phyloP scores from a whole-genome alignment of 2,113 vertebrate species.

The Phalacrocorax pelagicus region DNA sequence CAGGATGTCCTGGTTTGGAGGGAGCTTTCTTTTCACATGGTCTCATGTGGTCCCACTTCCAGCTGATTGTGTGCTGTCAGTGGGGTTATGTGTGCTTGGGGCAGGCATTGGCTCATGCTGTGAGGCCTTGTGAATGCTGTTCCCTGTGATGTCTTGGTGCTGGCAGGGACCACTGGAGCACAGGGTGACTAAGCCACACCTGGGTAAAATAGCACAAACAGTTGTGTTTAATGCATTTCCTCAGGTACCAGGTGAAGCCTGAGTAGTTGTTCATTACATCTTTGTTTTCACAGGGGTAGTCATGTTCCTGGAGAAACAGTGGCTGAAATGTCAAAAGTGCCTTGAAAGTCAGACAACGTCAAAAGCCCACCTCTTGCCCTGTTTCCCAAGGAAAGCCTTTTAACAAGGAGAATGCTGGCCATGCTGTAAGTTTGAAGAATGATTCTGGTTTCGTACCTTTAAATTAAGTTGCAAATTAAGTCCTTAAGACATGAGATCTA shows the following conservation, averaged over 20 bases:
- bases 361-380: not conserved
- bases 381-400: not conserved
- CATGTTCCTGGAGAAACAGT: not conserved
- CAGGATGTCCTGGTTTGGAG: not conserved
- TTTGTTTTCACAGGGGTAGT: not conserved
- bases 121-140: not conserved
- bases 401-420: not conserved
- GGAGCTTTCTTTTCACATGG: not conserved
- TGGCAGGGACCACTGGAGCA: not conserved
- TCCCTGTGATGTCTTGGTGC: rapidly evolving
- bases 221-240: not conserved
- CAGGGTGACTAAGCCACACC: not conserved
- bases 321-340: not conserved
- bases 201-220: not conserved
- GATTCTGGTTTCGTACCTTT: constrained; percentile 22
- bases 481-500: constrained; percentile 72
- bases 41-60: not conserved
- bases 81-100: not conserved
- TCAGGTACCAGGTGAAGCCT: rapidly evolving
- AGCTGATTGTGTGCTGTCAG: not conserved
- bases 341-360: not conserved
- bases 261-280: not conserved
- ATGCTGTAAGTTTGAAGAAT: not conserved
- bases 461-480: constrained; percentile 69
- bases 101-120: not conserved